Evolutionary conservation across 2,888 invertebrate genomes (phyloP).

Genomic region (Phengaris alcon): DNA sequence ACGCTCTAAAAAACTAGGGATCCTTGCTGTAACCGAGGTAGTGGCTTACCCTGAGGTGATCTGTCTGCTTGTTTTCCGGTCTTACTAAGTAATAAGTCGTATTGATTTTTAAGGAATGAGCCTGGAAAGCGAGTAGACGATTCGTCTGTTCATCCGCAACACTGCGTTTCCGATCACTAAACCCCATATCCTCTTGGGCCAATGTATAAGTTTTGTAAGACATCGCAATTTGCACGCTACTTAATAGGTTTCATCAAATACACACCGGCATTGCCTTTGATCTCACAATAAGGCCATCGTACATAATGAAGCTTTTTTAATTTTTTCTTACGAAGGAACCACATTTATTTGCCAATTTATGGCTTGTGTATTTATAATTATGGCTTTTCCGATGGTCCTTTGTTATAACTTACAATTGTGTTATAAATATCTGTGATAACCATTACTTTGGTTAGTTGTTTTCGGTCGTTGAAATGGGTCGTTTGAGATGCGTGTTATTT

Average conservation of each 20-base stretch:
- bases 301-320: not conserved
- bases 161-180: too few species aligned
- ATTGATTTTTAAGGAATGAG: too few species aligned
- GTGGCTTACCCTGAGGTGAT: too few species aligned
- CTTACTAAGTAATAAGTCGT: too few species aligned
- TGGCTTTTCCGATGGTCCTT: not conserved
- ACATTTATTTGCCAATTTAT: not conserved
- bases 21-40: not conserved
- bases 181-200: too few species aligned
- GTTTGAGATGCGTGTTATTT: not conserved
- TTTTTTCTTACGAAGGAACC: not conserved
- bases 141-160: too few species aligned
- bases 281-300: not conserved
- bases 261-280: too few species aligned
- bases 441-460: not conserved
- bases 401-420: not conserved
- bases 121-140: too few species aligned
- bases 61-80: too few species aligned
- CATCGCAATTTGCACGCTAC: too few species aligned
- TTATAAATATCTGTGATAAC: not conserved
- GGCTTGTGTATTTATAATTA: not conserved
- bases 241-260: too few species aligned
- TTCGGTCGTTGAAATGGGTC: conserved; percentile 1
- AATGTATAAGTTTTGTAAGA: too few species aligned
- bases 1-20: conserved; percentile 25